Conservation (phyloP, 2,797 vertebrate genomes). For the Sus cebifrons region DNA sequence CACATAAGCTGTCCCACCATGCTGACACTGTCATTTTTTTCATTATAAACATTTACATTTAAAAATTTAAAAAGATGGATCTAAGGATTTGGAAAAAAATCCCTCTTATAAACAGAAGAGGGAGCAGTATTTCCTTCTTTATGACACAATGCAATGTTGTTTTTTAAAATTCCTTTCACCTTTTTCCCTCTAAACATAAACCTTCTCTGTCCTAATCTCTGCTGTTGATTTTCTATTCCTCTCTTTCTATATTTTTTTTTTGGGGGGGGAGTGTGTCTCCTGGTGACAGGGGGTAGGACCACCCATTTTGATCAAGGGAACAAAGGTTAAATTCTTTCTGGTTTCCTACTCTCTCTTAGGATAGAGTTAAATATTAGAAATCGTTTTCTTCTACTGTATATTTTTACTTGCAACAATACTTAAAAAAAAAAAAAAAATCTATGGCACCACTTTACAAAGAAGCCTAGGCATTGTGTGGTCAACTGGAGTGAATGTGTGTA, state of each 20-base stretch:
- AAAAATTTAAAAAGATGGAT: background rate
- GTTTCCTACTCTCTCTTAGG: slow-evolving; percentile 86
- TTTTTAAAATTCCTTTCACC: slow-evolving; percentile 85
- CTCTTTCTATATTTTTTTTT: slow-evolving; percentile 27
- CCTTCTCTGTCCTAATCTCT: slow-evolving; percentile 89
- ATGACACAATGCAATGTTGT: slow-evolving; percentile 48
- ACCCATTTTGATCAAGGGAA: slow-evolving; percentile 90
- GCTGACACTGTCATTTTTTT: background rate
- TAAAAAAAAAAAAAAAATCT: background rate
- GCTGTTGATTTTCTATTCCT: slow-evolving; percentile 61
- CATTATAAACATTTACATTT: background rate
- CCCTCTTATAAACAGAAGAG: slow-evolving; percentile 91
- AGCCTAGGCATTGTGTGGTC: slow-evolving; percentile 87
- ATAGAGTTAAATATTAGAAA: slow-evolving; percentile 86
- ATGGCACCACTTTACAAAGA: slow-evolving; percentile 83
- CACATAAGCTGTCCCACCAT: background rate
- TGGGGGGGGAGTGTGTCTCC: slow-evolving; percentile 47
- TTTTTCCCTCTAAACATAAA: slow-evolving; percentile 77
- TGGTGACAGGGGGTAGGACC: slow-evolving; percentile 86
- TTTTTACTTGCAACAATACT: slow-evolving; percentile 88
- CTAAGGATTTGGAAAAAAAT: slow-evolving; percentile 59
- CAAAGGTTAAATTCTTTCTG: slow-evolving; percentile 89
- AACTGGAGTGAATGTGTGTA: slow-evolving; percentile 89
- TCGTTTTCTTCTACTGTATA: slow-evolving; percentile 88
- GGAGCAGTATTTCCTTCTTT: slow-evolving; percentile 93